A percentile compares a stretch with the other conserved stretches of the same genome.
These are phyloP conservation scores for Parnassius glacialis DNA, from an alignment of 2,888 invertebrate genomes.

Conservation along the genomic window DNA sequence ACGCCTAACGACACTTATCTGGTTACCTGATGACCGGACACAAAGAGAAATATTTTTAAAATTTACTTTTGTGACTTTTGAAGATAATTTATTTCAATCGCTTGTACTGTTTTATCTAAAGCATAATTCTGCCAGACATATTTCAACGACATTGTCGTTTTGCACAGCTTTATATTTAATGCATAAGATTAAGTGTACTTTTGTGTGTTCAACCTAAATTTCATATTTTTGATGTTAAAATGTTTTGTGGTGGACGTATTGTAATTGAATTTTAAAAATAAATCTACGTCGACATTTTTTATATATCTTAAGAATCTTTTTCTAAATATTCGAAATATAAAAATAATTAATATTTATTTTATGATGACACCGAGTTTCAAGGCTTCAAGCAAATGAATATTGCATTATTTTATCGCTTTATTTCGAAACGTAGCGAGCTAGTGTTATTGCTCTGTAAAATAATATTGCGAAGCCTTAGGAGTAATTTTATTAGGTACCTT, in stretches of 20 bases:
- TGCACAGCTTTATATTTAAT: slow-evolving; percentile 22
- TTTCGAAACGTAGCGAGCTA: neutral
- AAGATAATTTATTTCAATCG: slow-evolving; percentile 33
- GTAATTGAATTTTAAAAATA: no score
- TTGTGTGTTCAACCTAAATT: slow-evolving; percentile 15
- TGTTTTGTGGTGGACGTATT: neutral
- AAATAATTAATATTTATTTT: no score
- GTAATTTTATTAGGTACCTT: slow-evolving; percentile 23
- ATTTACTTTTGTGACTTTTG: slow-evolving; percentile 34
- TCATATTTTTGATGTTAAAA: neutral
- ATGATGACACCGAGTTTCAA: neutral
- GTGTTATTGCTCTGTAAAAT: slow-evolving; percentile 15
- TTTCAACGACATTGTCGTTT: slow-evolving; percentile 27
- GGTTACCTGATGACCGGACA: slow-evolving; percentile 36
- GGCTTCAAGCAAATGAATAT: slow-evolving; percentile 2
- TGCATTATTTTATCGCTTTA: slow-evolving; percentile 9
- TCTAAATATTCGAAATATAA: no score
- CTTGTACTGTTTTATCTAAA: slow-evolving; percentile 32
- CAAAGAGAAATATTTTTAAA: slow-evolving; percentile 34
- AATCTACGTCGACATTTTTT: no score
- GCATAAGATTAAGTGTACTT: slow-evolving; percentile 14
- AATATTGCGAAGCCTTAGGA: slow-evolving; percentile 8
- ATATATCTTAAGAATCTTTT: no score
- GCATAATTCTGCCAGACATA: slow-evolving; percentile 28
- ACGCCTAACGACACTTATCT: slow-evolving; percentile 40